Percentiles rank a stretch among this genome's conserved stretches.
phyloP scores from a whole-genome alignment of 2,797 vertebrate genomes.

The Peromyscus nudipes region DNA sequence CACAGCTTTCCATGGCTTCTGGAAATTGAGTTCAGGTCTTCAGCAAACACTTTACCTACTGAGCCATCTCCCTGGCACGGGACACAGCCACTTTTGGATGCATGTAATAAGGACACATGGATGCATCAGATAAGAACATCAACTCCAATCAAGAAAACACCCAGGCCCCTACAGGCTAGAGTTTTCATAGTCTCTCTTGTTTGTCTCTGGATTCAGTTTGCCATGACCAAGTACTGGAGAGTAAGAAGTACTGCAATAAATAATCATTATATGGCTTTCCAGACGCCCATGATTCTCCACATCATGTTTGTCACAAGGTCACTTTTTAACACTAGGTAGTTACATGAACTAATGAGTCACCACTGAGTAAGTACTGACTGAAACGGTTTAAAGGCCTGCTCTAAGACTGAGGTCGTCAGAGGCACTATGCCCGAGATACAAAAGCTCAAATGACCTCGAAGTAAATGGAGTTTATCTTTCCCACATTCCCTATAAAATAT shows the following conservation, averaged over 20 bases:
- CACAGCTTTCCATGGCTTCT: not conserved
- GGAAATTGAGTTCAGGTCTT: not conserved
- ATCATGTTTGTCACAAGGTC: not conserved
- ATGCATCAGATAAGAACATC: not conserved
- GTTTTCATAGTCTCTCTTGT: not conserved
- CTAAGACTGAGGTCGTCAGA: not conserved
- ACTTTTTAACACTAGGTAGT: not conserved
- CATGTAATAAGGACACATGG: not conserved
- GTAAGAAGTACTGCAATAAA: not conserved
- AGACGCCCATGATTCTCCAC: not conserved
- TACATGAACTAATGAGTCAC: not conserved
- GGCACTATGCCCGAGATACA: not conserved
- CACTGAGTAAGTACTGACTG: not conserved
- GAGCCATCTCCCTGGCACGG: not conserved
- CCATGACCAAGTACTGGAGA: not conserved
- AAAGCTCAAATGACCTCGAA: not conserved
- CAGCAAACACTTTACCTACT: not conserved
- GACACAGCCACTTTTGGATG: not conserved
- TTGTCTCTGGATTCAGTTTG: not conserved
- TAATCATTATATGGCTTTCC: not conserved
- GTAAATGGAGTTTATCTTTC: not conserved
- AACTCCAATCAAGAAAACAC: not conserved
- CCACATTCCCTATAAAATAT: not conserved
- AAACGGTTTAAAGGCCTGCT: not conserved
- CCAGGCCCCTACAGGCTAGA: not conserved